Conservation (phyloP, 2,888 invertebrate species). For the Physocephala rufipes region DNA sequence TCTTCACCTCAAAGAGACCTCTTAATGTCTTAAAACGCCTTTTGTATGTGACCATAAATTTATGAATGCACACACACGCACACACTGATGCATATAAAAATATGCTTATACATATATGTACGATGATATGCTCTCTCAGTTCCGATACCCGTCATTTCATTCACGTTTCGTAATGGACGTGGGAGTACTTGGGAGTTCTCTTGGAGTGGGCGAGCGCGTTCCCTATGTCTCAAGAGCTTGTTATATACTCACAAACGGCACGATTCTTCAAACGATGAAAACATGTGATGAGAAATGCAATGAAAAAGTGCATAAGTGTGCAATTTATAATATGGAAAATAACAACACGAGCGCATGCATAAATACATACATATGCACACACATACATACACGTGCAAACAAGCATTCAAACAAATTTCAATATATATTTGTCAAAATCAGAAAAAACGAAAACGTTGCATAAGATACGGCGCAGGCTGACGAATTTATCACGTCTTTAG, state of each 20-base stretch:
- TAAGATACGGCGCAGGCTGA: constrained; percentile 33
- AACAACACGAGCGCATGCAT: too few relatives aligned
- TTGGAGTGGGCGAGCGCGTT: constrained; percentile 62
- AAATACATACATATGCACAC: neutral
- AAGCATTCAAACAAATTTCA: too few relatives aligned
- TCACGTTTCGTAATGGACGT: constrained; percentile 34
- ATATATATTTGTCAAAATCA: neutral
- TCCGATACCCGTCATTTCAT: constrained; percentile 8
- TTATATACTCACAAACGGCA: constrained; percentile 57
- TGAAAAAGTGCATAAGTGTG: constrained; percentile 54
- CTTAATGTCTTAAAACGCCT: neutral
- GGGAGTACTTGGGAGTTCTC: constrained; percentile 22
- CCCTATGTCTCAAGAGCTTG: constrained; percentile 65
- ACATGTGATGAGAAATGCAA: constrained; percentile 22
- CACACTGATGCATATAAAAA: too few relatives aligned
- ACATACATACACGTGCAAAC: neutral
- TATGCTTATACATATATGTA: neutral
- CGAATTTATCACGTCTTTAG: constrained; percentile 9
- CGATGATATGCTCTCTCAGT: neutral
- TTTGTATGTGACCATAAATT: too few relatives aligned
- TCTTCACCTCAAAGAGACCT: neutral
- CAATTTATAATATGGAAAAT: constrained; percentile 48
- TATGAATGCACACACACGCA: too few relatives aligned
- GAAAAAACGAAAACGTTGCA: neutral
- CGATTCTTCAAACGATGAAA: constrained; percentile 11